Evolutionary conservation across 2,888 invertebrate genomes (phyloP), one percentile per base, ranked within the genome.

Genomic region (Rosalia funebris): DNA sequence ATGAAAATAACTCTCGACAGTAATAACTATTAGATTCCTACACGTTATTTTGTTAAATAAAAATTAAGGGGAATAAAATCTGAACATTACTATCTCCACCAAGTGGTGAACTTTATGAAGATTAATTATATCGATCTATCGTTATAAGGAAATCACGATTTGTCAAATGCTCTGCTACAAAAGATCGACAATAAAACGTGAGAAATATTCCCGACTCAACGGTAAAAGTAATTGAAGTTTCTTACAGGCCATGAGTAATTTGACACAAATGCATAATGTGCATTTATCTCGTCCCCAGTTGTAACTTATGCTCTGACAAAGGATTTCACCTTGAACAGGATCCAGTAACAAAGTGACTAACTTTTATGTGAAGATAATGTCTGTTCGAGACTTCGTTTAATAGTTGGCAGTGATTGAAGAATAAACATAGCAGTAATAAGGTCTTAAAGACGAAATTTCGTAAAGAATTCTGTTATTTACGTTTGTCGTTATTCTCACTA

Each of bases 81-180:
- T 20, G 46, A 57, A 45, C 61, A 52, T 57, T 53, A 58, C 46
- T 46, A 16, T 58, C 57, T 65, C 57, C 57, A 59, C 53, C 52
- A 50, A 56, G 44, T 59, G 20, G 16, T 44, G 41, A 46, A 44
- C 58, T 56, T 55, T 58, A 60, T 54, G 47, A 59, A 64, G 65
- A 70, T 68, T 70, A 68, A 70, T 70, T 67, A 68, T 65, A 68
- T 68, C 62, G 58, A 62, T 66, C 61, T 64, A 61, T 66, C 56
- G 64, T 66, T 63, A 60, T 60, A 59, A 62, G 68, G 69, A 71
- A 69, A 71, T 71, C 70, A 71, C 70, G 70, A 71, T 71, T 71
- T 71, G 70, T 71, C 70, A 71, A 71, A 71, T 66, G 65, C 66
- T 60, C 58, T 60, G 54, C 57, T 65, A 71, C 68, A 69, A 71